Conservation (phyloP, 2,888 invertebrate species). For the Cyclophora punctaria region DNA sequence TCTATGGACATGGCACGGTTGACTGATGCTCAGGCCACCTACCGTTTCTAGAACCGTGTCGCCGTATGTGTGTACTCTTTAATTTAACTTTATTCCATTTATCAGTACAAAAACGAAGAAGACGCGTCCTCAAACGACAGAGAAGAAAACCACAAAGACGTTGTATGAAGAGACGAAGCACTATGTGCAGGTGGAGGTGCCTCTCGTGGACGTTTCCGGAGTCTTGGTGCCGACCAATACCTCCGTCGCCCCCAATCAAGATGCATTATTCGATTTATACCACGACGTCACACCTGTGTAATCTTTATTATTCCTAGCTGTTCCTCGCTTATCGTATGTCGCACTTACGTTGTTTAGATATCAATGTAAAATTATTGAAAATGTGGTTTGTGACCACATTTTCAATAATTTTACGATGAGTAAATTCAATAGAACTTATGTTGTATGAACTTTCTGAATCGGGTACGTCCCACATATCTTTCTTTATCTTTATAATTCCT, state of each 20-base stretch:
- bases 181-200: conserved; percentile 40
- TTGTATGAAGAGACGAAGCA: conserved; percentile 11
- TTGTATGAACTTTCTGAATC: background rate
- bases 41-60: no score
- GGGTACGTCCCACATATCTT: background rate
- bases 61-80: no score
- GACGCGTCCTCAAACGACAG: background rate
- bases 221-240: conserved; percentile 16
- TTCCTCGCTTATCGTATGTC: no score
- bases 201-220: conserved; percentile 50
- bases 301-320: background rate
- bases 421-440: no score
- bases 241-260: conserved; percentile 15
- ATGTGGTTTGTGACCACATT: no score
- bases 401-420: no score
- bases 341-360: no score
- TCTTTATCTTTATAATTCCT: no score
- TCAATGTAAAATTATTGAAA: no score
- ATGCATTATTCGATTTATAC: conserved; percentile 37
- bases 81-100: no score
- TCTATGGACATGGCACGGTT: no score
- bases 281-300: conserved; percentile 52
- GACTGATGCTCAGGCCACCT: no score
- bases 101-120: background rate
- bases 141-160: conserved; percentile 1